These are phyloP conservation scores for Polyommatus iphigenia DNA, from an alignment of 2,888 invertebrate genomes.

Conservation along the genomic window DNA sequence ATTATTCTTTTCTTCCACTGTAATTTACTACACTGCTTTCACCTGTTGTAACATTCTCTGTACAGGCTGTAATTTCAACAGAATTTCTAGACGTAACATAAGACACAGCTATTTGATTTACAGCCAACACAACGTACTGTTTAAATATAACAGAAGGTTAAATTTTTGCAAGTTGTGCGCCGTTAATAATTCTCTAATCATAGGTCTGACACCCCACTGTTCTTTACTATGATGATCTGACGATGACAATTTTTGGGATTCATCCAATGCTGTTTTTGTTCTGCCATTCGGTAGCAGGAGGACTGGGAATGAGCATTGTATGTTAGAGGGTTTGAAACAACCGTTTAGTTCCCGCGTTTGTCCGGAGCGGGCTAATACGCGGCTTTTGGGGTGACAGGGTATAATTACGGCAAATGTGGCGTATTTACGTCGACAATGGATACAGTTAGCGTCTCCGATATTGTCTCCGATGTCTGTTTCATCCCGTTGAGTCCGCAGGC, in stretches of 20 bases:
- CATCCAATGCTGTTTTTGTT: conserved; percentile 46
- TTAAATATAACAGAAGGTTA: conserved; percentile 41
- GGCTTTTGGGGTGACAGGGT: conserved; percentile 64
- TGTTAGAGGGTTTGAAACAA: conserved; percentile 22
- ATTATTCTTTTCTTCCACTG: too few relatives aligned
- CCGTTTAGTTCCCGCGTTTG: conserved; percentile 41
- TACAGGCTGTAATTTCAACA: neutral
- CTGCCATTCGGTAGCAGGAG: neutral
- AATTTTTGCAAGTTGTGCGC: conserved; percentile 66
- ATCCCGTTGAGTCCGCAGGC: conserved; percentile 38
- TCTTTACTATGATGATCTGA: conserved; percentile 40
- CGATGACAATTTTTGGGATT: neutral
- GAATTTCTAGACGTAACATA: neutral
- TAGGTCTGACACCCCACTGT: conserved; percentile 68
- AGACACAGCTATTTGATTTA: neutral
- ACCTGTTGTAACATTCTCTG: neutral
- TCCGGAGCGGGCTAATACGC: conserved; percentile 63
- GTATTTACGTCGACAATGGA: conserved; percentile 65
- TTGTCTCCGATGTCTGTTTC: conserved; percentile 44
- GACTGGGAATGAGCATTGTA: conserved; percentile 43
- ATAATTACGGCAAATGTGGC: conserved; percentile 75
- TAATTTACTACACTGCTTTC: neutral
- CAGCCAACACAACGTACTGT: neutral
- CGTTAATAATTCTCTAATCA: conserved; percentile 72
- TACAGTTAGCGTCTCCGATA: conserved; percentile 45